A percentile compares a stretch with the other conserved stretches of the same genome.
Conservation (phyloP, 1,140 invertebrate species). For the Drosophila insularis region DNA sequence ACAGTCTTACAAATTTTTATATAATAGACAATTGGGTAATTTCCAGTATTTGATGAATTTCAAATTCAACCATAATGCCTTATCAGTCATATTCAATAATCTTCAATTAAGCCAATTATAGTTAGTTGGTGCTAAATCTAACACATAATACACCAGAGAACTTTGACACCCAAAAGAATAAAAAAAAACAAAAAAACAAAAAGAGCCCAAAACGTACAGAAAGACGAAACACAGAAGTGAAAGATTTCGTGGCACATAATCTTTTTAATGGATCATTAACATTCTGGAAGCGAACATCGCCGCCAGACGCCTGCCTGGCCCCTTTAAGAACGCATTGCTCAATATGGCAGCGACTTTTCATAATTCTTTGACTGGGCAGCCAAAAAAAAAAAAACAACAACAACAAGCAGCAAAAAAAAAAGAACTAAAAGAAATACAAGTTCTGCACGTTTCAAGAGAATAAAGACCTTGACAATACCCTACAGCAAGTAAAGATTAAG, state of each 20-base stretch:
- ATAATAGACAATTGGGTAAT: background rate
- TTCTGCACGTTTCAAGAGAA: background rate
- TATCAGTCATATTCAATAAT: slow-evolving; percentile 44
- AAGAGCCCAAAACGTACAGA: slow-evolving; percentile 24
- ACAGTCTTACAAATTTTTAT: background rate
- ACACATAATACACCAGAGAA: slow-evolving; percentile 53
- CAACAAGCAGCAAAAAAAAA: background rate
- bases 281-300: slow-evolving; percentile 53
- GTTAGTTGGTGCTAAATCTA: slow-evolving; percentile 40
- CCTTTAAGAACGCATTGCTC: slow-evolving; percentile 29
- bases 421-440: background rate
- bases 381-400: background rate
- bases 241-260: slow-evolving; percentile 62
- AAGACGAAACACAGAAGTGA: slow-evolving; percentile 25
- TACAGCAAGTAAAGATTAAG: no score
- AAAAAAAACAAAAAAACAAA: background rate
- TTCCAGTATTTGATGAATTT: background rate
- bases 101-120: slow-evolving; percentile 49
- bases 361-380: slow-evolving; percentile 22
- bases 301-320: slow-evolving; percentile 4
- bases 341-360: slow-evolving; percentile 50
- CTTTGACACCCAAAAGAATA: slow-evolving; percentile 39
- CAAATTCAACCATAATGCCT: background rate
- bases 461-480: background rate
- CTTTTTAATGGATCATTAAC: slow-evolving; percentile 79